Percentiles rank a stretch among this genome's conserved stretches.
phyloP scores from a whole-genome alignment of 2,888 invertebrate species.

The Agriopis leucophaearia region DNA sequence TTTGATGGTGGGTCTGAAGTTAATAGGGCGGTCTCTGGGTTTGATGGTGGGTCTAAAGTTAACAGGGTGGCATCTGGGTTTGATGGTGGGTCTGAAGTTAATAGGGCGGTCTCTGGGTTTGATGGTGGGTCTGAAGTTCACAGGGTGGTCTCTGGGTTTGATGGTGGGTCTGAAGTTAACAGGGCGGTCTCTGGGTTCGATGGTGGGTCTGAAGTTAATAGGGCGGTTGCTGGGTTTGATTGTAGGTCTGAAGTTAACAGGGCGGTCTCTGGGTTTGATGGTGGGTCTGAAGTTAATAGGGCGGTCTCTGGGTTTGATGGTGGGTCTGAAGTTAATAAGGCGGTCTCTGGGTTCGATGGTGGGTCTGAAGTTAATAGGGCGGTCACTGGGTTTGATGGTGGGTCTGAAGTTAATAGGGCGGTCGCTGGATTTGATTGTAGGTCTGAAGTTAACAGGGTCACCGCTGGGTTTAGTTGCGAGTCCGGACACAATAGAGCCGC shows the following conservation, averaged over 20 bases:
- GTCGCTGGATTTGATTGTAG: background rate
- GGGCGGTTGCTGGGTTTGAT: background rate
- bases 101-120: background rate
- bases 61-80: constrained; percentile 90
- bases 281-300: background rate
- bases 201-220: background rate
- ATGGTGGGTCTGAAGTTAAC: background rate
- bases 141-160: background rate
- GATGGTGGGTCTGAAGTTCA: background rate
- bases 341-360: background rate
- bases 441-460: background rate
- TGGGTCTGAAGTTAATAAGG: background rate
- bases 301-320: background rate
- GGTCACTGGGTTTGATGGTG: background rate
- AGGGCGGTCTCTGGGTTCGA: background rate
- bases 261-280: background rate
- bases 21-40: constrained; percentile 73
- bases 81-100: background rate
- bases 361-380: background rate
- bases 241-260: background rate
- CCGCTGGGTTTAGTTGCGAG: constrained; percentile 92
- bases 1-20: background rate
- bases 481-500: constrained; percentile 96
- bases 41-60: constrained; percentile 97
- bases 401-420: background rate